Evolutionary conservation across 2,888 invertebrate species (phyloP).

Genomic region (Tipula unca): DNA sequence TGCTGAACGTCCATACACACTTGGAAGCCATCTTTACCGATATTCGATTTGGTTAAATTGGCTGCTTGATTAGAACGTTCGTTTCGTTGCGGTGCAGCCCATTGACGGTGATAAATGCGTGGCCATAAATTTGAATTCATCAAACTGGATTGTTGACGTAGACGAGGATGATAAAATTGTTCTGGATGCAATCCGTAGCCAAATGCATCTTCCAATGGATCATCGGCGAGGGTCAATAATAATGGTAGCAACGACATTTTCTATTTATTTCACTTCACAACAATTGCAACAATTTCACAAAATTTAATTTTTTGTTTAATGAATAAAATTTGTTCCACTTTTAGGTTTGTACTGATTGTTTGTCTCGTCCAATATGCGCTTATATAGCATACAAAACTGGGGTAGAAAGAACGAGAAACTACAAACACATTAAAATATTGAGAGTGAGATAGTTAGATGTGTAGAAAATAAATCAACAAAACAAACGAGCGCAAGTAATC

Average conservation of each 20-base stretch:
- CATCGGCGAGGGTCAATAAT: background rate
- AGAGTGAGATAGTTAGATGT: too few species aligned
- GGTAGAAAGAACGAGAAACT: background rate
- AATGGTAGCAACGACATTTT: background rate
- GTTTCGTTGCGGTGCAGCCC: background rate
- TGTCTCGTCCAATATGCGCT: background rate
- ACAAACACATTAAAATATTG: slow-evolving; percentile 31
- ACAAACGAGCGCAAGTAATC: too few species aligned
- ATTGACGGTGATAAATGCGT: background rate
- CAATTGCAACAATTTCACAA: background rate
- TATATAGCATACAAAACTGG: background rate
- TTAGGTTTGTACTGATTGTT: background rate
- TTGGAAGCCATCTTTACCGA: slow-evolving; percentile 60
- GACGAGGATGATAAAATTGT: background rate
- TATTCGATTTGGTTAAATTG: slow-evolving; percentile 30
- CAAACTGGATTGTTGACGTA: background rate
- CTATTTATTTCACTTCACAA: background rate
- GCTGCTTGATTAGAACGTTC: background rate
- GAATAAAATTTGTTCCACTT: background rate
- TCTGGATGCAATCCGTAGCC: background rate
- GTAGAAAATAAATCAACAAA: too few species aligned
- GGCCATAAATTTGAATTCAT: background rate
- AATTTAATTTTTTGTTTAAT: too few species aligned
- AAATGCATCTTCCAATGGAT: background rate
- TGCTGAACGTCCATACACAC: slow-evolving; percentile 61